Evolutionary conservation across 2,797 vertebrate species (phyloP), one percentile per base, ranked within the genome.

Genomic region (Acanthurus leucopareius): DNA sequence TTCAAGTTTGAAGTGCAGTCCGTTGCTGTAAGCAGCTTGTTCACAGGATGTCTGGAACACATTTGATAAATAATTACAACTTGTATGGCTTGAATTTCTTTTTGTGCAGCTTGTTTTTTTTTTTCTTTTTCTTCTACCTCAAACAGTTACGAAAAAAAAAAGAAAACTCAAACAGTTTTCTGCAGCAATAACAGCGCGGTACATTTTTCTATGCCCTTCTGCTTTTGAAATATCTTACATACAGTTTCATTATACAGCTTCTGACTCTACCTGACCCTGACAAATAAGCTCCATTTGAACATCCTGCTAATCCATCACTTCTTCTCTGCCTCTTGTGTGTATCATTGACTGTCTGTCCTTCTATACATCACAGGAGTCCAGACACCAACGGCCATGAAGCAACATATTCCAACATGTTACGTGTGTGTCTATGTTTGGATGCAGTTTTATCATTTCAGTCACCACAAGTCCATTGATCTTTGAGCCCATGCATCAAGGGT

Each of bases 391-490:
- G 25, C 25, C 25, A 25, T 25, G 25, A 25, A 44, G 77, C 68
- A 82, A 82, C 81, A 20, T 69, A 70, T 28, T 49, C 56, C 7
- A 22, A 11, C 56, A 74, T 44, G n/a, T 38, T 52, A 42, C 52
- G 52, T 57, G 60, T 57, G 25, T 38, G 19, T 32, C 61, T 69
- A 22, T 40, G 71, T 77, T 73, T 67, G 44, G n/a, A 80, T 19
- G 19, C 45, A 52, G 38, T 35, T 61, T 84, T 81, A 64, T 59
- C 65, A 58, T 35, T 68, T 72, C 49, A 68, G 78, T 61, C 64
- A 67, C 87, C 69, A 59, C 52, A 16, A 15, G 2, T 51, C 5
- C 38, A 88, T 77, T 78, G 91, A 92, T 90, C 64, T 77, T 67
- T 68, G 77, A 62, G 69, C 66, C 72, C 51, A 70, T 47, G 69